Conservation (phyloP, 2,113 vertebrate genomes). For the Capra hircus region DNA sequence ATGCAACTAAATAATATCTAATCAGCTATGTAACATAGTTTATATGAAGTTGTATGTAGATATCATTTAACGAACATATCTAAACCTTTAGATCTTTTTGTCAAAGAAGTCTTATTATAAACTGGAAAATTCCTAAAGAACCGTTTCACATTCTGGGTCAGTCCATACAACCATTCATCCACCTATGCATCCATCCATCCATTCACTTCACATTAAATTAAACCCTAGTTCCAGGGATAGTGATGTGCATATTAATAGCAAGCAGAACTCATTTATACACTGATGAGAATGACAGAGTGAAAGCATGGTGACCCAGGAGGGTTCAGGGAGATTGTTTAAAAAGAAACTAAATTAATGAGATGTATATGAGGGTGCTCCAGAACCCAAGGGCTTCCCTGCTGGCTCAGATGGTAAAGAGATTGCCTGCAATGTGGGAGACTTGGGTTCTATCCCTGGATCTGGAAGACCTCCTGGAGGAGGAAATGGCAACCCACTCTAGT, state of each 20-base stretch:
- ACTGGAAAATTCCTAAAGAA: neutral
- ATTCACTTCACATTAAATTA: neutral
- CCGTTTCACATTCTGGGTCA: neutral
- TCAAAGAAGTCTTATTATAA: neutral
- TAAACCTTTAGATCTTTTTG: neutral
- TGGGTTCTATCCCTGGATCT: neutral
- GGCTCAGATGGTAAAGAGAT: neutral
- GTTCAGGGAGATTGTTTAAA: neutral
- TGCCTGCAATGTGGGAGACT: neutral
- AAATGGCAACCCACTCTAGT: neutral
- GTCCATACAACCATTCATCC: neutral
- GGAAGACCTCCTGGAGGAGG: neutral
- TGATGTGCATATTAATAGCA: neutral
- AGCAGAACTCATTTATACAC: neutral
- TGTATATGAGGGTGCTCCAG: neutral
- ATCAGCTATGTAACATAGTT: neutral
- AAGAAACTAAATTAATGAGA: neutral
- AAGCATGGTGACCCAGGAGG: neutral
- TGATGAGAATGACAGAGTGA: neutral
- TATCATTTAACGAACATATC: neutral
- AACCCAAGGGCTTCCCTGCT: neutral
- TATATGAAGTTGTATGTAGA: neutral
- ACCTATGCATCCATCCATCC: neutral
- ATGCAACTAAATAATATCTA: neutral
- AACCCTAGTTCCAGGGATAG: neutral